Evolutionary conservation across 2,888 invertebrate genomes (phyloP), one percentile per base, ranked within the genome.

Genomic region (Zygogramma bicolorata): DNA sequence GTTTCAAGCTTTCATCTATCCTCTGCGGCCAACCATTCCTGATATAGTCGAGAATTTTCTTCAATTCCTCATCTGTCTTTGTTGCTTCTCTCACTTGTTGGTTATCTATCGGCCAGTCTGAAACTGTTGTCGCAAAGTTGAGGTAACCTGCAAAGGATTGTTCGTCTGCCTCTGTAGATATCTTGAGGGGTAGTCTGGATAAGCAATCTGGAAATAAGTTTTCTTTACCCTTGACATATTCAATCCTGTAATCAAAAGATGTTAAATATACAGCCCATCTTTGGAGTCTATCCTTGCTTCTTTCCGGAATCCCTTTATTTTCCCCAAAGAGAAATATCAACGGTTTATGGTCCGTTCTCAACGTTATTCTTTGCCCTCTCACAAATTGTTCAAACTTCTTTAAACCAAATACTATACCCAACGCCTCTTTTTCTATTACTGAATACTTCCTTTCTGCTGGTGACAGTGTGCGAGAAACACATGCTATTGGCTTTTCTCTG

Each of bases 281-380:
- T n/a, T n/a, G n/a, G n/a, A n/a, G n/a, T 20, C 20, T 3, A 20
- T 49, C 20, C 20, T n/a, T 7, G 22, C 82, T 81, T 80, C 84
- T 81, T 40, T 77, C 75, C 6, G 82, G 82, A 10, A 61, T 61
- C 82, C 81, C 81, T 75, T 80, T 82, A 81, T 71, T n/a, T 61
- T 79, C 81, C 1, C 79, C 81, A 68, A 83, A 82, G 7, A 82
- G 38, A 0, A 79, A 78, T 58, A 80, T 68, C n/a, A 84, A 74
- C 3, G 83, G 84, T 65, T 83, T 84, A 65, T 84, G 83, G 70
- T 85, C 84, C 0, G 81, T 79, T 13, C 70, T 65, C 2, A 85
- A 15, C 13, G 18, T 59, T 2, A 40, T n/a, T 40, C 5, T 40
- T n/a, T 40, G 1, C n/a, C 15, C n/a, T n/a, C 34, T 34, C 7